Evolutionary conservation across 2,797 vertebrate species (phyloP).

Genomic region (Channa striata): DNA sequence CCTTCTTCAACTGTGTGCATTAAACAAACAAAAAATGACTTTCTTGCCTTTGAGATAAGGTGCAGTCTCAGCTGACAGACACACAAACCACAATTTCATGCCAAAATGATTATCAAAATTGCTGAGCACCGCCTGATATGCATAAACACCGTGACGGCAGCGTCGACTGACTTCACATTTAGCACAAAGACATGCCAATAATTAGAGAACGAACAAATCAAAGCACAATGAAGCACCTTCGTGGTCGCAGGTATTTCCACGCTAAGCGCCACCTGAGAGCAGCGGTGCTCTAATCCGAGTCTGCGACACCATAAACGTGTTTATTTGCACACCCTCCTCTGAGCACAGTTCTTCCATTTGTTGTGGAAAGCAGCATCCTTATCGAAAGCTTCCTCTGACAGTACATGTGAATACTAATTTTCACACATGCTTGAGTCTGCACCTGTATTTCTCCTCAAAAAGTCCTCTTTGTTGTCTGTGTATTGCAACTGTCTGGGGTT

Average conservation of each 20-base stretch:
- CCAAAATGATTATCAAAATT: slow-evolving; percentile 36
- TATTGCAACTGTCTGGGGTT: slow-evolving; percentile 52
- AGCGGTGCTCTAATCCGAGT: slow-evolving; percentile 6
- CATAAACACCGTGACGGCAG: slow-evolving; percentile 28
- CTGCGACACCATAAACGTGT: slow-evolving; percentile 17
- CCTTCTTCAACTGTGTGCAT: background rate
- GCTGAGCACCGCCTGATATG: slow-evolving; percentile 6
- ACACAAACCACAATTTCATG: slow-evolving; percentile 39
- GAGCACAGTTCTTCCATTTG: slow-evolving; percentile 30
- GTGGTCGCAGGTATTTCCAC: slow-evolving; percentile 10
- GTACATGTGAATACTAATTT: slow-evolving; percentile 47
- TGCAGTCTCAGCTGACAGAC: slow-evolving; percentile 1
- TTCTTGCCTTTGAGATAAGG: slow-evolving; percentile 18
- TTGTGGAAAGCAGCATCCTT: slow-evolving; percentile 36
- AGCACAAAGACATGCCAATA: slow-evolving; percentile 21
- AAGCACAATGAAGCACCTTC: slow-evolving; percentile 12
- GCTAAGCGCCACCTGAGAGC: slow-evolving; percentile 7
- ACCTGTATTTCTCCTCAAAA: slow-evolving; percentile 44
- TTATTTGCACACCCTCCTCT: slow-evolving; percentile 19
- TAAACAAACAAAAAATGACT: background rate
- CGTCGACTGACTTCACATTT: slow-evolving; percentile 13
- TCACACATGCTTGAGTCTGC: slow-evolving; percentile 34
- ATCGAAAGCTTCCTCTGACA: slow-evolving; percentile 48
- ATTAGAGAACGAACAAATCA: slow-evolving; percentile 17
- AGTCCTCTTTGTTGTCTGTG: slow-evolving; percentile 40